A percentile compares a stretch with the other conserved stretches of the same genome.
phyloP scores from a whole-genome alignment of 1,140 invertebrate species.

The Pissodes strobi region DNA sequence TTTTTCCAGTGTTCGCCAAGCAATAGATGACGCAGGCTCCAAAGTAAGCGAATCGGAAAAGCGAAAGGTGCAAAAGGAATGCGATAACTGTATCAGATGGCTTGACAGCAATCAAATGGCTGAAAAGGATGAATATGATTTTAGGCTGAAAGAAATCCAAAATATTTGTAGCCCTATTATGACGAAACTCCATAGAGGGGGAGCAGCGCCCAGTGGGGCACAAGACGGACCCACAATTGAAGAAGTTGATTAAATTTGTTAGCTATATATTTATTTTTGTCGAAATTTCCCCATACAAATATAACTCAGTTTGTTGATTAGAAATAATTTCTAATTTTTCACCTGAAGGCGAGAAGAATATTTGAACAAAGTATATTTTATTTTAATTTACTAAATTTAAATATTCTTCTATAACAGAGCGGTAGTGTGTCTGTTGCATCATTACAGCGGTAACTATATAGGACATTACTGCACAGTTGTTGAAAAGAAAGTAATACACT shows the following conservation, averaged over 20 bases:
- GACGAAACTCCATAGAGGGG: constrained; percentile 57
- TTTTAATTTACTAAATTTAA: no score
- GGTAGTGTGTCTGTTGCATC: no score
- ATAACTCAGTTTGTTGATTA: no score
- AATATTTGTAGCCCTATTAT: constrained; percentile 60
- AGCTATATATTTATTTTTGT: no score
- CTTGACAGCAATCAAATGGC: constrained; percentile 69
- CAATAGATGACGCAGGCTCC: constrained; percentile 45
- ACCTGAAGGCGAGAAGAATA: no score
- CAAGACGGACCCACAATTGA: constrained; percentile 54
- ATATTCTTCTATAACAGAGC: no score
- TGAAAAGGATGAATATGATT: constrained; percentile 66
- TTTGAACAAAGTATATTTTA: no score
- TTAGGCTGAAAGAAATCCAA: constrained; percentile 60
- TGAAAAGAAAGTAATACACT: no score
- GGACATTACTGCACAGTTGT: no score
- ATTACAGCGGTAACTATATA: no score
- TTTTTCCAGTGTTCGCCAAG: constrained; percentile 65
- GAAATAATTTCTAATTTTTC: no score
- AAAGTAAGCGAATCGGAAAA: constrained; percentile 55
- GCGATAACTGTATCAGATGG: constrained; percentile 64
- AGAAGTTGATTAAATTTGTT: constrained; percentile 54
- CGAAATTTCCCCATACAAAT: no score
- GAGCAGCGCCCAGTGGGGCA: constrained; percentile 16
- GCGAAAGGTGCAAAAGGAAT: constrained; percentile 59